Conservation (phyloP, 2,797 vertebrate genomes). For the Leptodactylus fallax region DNA sequence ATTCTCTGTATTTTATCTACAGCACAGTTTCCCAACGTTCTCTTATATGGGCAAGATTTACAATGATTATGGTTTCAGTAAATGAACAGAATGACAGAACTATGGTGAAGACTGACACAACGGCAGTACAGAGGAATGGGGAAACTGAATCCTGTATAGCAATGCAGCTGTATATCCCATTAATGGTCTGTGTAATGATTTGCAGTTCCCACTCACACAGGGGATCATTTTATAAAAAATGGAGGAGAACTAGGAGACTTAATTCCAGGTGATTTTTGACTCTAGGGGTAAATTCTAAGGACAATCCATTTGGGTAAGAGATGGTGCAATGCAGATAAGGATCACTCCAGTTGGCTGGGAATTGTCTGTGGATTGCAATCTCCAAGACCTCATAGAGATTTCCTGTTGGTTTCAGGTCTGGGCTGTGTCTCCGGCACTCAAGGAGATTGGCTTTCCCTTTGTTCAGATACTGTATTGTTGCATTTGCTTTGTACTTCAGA, state of each 20-base stretch:
- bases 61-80: too few relatives aligned
- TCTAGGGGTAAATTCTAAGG: background rate
- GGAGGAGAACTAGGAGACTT: background rate
- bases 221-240: too few relatives aligned
- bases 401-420: constrained; percentile 13
- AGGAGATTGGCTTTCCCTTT: constrained; percentile 18
- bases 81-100: too few relatives aligned
- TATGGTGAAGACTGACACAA: too few relatives aligned
- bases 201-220: too few relatives aligned
- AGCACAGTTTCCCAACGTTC: too few relatives aligned
- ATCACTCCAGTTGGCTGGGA: background rate
- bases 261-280: background rate
- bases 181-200: too few relatives aligned
- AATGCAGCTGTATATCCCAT: too few relatives aligned
- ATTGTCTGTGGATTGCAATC: background rate
- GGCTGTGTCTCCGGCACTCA: background rate
- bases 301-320: background rate
- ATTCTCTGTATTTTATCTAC: too few relatives aligned
- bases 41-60: too few relatives aligned
- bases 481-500: constrained; percentile 3
- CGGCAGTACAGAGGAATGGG: too few relatives aligned
- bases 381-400: background rate
- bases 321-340: background rate
- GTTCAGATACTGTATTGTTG: background rate
- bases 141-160: too few relatives aligned